Evolutionary conservation across 2,888 invertebrate species (phyloP).

Genomic region (Agonum fuliginosum): DNA sequence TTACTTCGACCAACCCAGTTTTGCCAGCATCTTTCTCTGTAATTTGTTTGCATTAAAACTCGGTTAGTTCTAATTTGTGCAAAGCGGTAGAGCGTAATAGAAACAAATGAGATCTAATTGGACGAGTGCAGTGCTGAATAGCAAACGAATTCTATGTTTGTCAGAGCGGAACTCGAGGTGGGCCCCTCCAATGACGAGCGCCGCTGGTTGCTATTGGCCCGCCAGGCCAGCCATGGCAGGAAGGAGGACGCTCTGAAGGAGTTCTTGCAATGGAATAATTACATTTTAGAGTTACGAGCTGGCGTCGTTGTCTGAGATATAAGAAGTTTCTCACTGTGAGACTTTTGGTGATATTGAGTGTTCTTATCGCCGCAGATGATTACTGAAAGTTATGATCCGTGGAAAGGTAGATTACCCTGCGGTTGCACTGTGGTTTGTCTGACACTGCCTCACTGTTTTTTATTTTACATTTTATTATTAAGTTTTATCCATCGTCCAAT

Average conservation of each 20-base stretch:
- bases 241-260: conserved; percentile 51
- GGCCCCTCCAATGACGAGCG: conserved; percentile 41
- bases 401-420: conserved; percentile 37
- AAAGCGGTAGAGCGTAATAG: conserved; percentile 29
- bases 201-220: conserved; percentile 44
- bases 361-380: not conserved
- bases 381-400: conserved; percentile 50
- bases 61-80: conserved; percentile 34
- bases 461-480: not conserved
- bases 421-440: conserved; percentile 44
- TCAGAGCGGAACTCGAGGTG: conserved; percentile 6
- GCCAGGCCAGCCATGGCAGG: conserved; percentile 32
- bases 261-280: conserved; percentile 46
- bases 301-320: conserved; percentile 29
- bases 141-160: conserved; percentile 5
- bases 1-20: not conserved
- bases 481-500: too few relatives aligned
- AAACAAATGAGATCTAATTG: conserved; percentile 35
- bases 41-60: conserved; percentile 46
- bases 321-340: conserved; percentile 22
- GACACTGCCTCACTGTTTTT: not conserved
- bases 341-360: conserved; percentile 11
- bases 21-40: too few relatives aligned
- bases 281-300: conserved; percentile 55
- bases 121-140: conserved; percentile 22